phyloP scores from a whole-genome alignment of 1,140 invertebrate genomes.

The Coptotermes formosanus region DNA sequence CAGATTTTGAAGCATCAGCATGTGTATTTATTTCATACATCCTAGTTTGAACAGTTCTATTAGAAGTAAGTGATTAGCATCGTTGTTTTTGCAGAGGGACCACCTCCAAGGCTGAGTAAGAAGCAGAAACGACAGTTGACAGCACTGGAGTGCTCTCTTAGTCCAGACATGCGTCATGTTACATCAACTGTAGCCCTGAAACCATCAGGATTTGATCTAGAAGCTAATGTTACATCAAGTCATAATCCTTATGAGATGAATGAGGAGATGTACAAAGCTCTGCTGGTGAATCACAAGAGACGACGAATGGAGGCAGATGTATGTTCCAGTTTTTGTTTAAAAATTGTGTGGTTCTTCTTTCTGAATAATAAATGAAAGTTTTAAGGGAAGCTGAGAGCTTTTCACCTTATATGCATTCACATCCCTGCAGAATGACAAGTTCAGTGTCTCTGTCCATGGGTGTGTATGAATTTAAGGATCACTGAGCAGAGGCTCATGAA shows the following conservation, averaged over 20 bases:
- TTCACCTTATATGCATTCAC: too few species aligned
- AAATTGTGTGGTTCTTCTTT: too few species aligned
- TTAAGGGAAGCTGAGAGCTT: too few species aligned
- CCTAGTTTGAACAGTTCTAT: too few species aligned
- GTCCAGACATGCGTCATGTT: conserved; percentile 52
- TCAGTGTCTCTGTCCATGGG: too few species aligned
- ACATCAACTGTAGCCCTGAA: conserved; percentile 49
- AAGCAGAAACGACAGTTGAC: conserved; percentile 51
- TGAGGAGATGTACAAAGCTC: conserved; percentile 66
- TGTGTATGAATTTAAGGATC: too few species aligned
- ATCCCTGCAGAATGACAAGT: too few species aligned
- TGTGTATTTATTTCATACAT: too few species aligned
- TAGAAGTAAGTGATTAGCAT: not conserved
- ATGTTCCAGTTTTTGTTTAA: not conserved
- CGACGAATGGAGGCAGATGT: conserved; percentile 58
- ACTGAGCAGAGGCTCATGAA: too few species aligned
- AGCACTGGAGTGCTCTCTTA: conserved; percentile 47
- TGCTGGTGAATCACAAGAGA: conserved; percentile 65
- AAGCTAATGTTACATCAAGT: conserved; percentile 45
- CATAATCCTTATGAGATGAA: conserved; percentile 58
- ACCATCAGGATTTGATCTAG: conserved; percentile 49
- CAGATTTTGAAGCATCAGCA: too few species aligned
- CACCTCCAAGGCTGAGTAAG: conserved; percentile 49
- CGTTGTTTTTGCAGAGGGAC: conserved; percentile 52
- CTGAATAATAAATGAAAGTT: too few species aligned